These are phyloP conservation scores for rat (Rattus norvegicus) DNA, from an alignment of 2,113 vertebrate species.

Conservation along the genomic window DNA sequence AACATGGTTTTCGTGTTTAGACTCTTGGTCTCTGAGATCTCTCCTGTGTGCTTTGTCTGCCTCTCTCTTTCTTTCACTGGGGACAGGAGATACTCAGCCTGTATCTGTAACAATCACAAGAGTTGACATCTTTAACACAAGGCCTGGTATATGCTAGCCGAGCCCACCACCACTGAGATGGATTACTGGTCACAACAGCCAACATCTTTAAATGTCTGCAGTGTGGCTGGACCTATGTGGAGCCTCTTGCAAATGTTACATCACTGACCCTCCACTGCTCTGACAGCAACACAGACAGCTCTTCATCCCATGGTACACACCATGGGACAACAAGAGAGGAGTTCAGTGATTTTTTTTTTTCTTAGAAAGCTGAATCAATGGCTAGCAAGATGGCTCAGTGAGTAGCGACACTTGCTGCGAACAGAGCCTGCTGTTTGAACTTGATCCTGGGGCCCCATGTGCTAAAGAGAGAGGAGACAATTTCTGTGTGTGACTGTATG, in stretches of 20 bases:
- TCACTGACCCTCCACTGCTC: neutral
- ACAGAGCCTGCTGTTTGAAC: neutral
- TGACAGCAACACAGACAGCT: neutral
- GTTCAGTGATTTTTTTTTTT: conserved; percentile 1
- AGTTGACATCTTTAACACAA: neutral
- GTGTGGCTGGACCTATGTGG: neutral
- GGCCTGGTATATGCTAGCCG: neutral
- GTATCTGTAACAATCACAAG: neutral
- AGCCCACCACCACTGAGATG: neutral
- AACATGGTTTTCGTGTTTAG: neutral
- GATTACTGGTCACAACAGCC: neutral
- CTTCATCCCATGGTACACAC: neutral
- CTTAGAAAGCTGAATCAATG: neutral
- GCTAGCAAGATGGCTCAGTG: neutral
- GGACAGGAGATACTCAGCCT: neutral
- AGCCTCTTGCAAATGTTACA: neutral
- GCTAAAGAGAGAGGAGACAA: neutral
- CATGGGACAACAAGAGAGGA: neutral
- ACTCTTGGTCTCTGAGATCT: neutral
- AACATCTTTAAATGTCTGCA: conserved; percentile 16
- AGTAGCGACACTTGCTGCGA: neutral
- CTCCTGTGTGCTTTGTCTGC: neutral
- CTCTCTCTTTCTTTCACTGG: neutral
- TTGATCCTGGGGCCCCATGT: neutral
- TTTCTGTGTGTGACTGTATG: neutral